Base-by-base conservation (phyloP, 2,113 vertebrate species). In the Ochotona princeps region DNA sequence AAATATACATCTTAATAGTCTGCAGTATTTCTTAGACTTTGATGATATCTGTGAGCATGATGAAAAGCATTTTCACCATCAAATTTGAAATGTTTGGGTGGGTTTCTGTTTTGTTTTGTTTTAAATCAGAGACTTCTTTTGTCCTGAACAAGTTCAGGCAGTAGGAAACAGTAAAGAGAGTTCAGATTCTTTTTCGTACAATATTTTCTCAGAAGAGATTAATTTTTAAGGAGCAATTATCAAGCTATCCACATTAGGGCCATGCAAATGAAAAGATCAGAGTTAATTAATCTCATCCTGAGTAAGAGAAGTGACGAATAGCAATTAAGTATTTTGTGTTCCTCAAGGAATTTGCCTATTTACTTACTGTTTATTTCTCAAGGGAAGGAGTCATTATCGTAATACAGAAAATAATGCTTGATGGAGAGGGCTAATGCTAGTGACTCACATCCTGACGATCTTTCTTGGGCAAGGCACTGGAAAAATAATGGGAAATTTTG, bases 251-350 rank as follows among this genome's bases (percentile, higher is more conserved):
- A 92, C 75, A 87, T 94, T 94, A 96, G 94, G 44, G 79, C 47
- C 73, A 78, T 94, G 83, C 60, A 97, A 97, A 97, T 91, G 84
- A 97, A 95, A 96, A 92, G 90, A 94, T 88, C 84, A 97, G 90
- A 96, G 92, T 93, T 96, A 97, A 98, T 97, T 95, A 97, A 96
- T 94, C 88, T 60, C 74, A 30, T 90, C 54, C 54, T 89, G 92
- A 96, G 57, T 69, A 47, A 95, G 90, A 97, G 78, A 91, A 93
- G 38, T 30, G 87, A 92, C 2, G 11, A 97, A 94, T 92, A 97
- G 83, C 78, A 96, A 97, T 97, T 94, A 92, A 95, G 95, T 95
- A 63, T 93, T 97, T 96, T 94, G 95, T 96, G 54, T 73, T 97
- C 95, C 87, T 92, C 91, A 83, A 5, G 76, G 87, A 96, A 81